Percentiles rank a stretch among this genome's conserved stretches.
These are phyloP conservation scores for Musca domestica DNA, from an alignment of 1,140 invertebrate species.

Conservation along the genomic window DNA sequence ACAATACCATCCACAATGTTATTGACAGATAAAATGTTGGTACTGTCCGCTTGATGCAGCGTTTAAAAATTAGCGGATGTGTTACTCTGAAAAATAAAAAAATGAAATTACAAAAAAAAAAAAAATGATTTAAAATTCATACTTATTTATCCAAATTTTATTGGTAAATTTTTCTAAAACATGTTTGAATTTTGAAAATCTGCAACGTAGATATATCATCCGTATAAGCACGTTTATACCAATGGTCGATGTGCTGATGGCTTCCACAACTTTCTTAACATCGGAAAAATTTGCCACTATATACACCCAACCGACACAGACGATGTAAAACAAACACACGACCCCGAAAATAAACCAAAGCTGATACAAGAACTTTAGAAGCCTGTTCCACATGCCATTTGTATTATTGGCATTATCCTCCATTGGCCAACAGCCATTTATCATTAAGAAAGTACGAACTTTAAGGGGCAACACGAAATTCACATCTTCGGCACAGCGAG, in stretches of 20 bases:
- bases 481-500: no score
- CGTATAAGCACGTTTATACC: neutral
- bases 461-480: no score
- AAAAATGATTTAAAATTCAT: neutral
- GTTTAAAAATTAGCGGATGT: conserved; percentile 27
- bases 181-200: neutral
- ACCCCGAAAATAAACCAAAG: no score
- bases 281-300: no score
- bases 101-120: neutral
- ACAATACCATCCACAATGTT: conserved; percentile 36
- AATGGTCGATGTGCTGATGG: neutral
- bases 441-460: no score
- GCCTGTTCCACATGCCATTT: no score
- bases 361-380: no score
- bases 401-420: no score
- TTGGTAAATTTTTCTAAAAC: neutral
- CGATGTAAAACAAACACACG: no score
- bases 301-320: no score
- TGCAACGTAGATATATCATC: neutral
- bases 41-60: conserved; percentile 42
- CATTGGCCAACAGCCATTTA: no score
- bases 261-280: neutral
- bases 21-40: no score
- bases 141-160: conserved; percentile 5
- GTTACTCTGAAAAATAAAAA: conserved; percentile 9